These are phyloP conservation scores for Pollenia griseotomentosa DNA, from an alignment of 2,888 invertebrate species.

Conservation along the genomic window DNA sequence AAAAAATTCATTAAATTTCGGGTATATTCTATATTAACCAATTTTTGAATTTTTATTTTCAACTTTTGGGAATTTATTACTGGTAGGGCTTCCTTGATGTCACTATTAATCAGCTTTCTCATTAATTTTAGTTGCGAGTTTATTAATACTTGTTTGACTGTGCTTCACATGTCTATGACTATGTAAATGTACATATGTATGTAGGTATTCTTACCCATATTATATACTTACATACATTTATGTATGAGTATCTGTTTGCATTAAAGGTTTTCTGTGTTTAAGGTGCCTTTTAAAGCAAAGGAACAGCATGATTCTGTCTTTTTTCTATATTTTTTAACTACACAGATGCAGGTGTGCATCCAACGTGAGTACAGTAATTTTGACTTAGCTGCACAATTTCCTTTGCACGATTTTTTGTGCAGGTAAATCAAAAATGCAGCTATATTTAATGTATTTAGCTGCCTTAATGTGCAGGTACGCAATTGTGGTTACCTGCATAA, in stretches of 20 bases:
- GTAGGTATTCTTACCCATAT: neutral
- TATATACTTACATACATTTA: neutral
- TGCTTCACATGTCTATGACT: neutral
- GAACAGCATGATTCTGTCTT: conserved; percentile 71
- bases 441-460: too few species aligned
- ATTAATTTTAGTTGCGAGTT: conserved; percentile 18
- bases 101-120: conserved; percentile 3
- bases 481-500: too few species aligned
- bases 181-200: neutral
- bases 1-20: too few species aligned
- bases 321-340: conserved; percentile 60
- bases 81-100: conserved; percentile 18
- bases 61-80: neutral
- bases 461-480: too few species aligned
- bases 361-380: conserved; percentile 72
- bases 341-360: conserved; percentile 73
- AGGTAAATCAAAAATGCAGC: too few species aligned
- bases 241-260: conserved; percentile 12
- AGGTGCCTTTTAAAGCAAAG: conserved; percentile 72
- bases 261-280: conserved; percentile 69
- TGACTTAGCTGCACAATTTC: too few species aligned
- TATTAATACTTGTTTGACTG: neutral
- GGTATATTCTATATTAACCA: neutral
- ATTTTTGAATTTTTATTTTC: neutral
- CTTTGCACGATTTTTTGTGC: too few species aligned